Conservation (phyloP, 2,888 invertebrate species). For the Heliconius ethilla region DNA sequence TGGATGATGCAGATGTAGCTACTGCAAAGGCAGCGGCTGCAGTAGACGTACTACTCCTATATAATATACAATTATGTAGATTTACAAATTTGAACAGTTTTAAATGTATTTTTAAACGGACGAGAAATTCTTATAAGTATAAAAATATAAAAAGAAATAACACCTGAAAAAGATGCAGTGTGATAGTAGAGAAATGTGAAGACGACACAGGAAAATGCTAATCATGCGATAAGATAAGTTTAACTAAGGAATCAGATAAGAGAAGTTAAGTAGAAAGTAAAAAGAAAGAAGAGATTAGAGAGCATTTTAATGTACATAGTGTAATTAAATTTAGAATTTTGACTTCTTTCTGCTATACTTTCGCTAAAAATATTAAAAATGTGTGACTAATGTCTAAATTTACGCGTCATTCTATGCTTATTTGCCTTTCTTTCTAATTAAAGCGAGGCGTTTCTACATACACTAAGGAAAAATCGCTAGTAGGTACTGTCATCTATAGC, state of each 20-base stretch:
- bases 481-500: not conserved
- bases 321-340: not conserved
- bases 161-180: slow-evolving; percentile 11
- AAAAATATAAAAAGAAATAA: not conserved
- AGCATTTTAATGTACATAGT: not conserved
- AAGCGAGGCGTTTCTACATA: slow-evolving; percentile 16
- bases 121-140: not conserved
- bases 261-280: slow-evolving; percentile 25
- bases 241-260: slow-evolving; percentile 3
- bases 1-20: slow-evolving; percentile 93
- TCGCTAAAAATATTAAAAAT: slow-evolving; percentile 13
- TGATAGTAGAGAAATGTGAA: slow-evolving; percentile 6
- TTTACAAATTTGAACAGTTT: not conserved
- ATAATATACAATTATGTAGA: slow-evolving; percentile 40
- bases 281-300: slow-evolving; percentile 30
- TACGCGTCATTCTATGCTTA: not conserved
- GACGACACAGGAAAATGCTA: slow-evolving; percentile 10
- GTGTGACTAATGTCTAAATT: slow-evolving; percentile 28
- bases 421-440: slow-evolving; percentile 3
- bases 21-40: slow-evolving; percentile 95
- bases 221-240: slow-evolving; percentile 22
- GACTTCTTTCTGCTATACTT: slow-evolving; percentile 31
- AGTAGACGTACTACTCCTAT: slow-evolving; percentile 91
- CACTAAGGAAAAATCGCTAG: not conserved
- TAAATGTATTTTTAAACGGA: not conserved